Percentiles rank a stretch among this genome's conserved stretches.
Conservation (phyloP, 1,140 invertebrate genomes). For the Melanaphis sacchari region DNA sequence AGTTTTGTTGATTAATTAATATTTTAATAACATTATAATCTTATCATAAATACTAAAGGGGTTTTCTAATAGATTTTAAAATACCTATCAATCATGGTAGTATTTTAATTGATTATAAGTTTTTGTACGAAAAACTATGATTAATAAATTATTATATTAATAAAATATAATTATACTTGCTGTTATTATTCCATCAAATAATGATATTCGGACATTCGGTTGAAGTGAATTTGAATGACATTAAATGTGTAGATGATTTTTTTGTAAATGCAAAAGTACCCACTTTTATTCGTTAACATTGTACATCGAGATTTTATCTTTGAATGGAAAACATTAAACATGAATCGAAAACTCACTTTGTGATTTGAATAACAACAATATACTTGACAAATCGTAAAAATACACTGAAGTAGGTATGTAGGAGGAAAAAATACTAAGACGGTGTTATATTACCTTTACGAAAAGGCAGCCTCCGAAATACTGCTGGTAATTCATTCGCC, state of each 20-base stretch:
- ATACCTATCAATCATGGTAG: not conserved
- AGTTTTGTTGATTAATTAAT: not conserved
- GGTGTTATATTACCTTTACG: slow-evolving; percentile 49
- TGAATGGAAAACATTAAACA: not conserved
- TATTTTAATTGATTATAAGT: not conserved
- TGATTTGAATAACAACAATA: slow-evolving; percentile 20
- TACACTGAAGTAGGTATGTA: not conserved
- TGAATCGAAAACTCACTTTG: not conserved
- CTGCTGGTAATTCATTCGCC: slow-evolving; percentile 40
- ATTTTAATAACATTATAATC: not conserved
- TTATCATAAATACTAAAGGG: not conserved
- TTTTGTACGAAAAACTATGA: not conserved
- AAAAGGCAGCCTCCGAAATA: slow-evolving; percentile 36
- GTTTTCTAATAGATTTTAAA: not conserved
- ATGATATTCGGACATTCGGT: not conserved
- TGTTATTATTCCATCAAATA: not conserved
- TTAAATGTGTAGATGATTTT: not conserved
- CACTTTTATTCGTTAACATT: not conserved
- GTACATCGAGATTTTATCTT: not conserved
- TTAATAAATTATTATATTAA: not conserved
- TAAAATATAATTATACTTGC: not conserved
- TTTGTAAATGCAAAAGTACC: not conserved
- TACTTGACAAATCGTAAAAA: not conserved
- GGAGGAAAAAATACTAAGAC: not conserved
- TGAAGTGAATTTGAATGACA: not conserved